These are phyloP conservation scores for Anas platyrhynchos DNA, from an alignment of 2,113 vertebrate genomes.

Conservation along the genomic window DNA sequence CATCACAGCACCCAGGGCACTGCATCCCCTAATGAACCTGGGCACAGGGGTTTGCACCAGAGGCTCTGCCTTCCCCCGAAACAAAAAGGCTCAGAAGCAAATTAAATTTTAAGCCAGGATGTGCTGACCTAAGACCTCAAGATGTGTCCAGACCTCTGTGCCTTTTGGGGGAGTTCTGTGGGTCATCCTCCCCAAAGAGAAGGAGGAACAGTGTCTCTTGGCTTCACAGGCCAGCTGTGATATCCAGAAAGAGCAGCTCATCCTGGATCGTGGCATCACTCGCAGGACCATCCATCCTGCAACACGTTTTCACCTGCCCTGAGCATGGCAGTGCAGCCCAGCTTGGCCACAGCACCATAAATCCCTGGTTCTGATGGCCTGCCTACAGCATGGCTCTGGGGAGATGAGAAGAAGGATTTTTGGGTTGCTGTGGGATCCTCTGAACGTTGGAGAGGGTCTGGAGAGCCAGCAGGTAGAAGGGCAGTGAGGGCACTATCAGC, in stretches of 20 bases:
- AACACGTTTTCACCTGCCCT: not conserved
- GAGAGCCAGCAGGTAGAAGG: not conserved
- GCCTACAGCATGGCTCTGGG: not conserved
- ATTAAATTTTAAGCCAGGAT: not conserved
- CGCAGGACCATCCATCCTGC: not conserved
- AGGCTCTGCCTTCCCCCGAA: not conserved
- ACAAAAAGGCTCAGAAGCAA: not conserved
- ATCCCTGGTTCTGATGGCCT: not conserved
- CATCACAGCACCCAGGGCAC: rapidly evolving
- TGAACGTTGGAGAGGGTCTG: not conserved
- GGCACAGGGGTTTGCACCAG: rapidly evolving
- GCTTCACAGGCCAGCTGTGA: not conserved
- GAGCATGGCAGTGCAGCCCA: rapidly evolving
- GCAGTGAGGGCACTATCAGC: not conserved
- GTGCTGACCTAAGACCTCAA: not conserved
- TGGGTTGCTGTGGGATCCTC: not conserved
- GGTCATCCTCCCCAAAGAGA: not conserved
- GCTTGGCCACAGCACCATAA: not conserved
- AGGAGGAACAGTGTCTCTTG: not conserved
- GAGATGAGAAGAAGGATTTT: not conserved
- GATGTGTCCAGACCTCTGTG: not conserved
- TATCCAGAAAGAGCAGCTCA: not conserved
- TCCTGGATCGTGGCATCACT: not conserved
- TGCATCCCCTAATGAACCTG: not conserved
- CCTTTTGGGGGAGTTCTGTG: not conserved